A percentile compares a stretch with the other conserved stretches of the same genome.
Conservation (phyloP, 2,113 vertebrate species). For the Lagenorhynchus albirostris region DNA sequence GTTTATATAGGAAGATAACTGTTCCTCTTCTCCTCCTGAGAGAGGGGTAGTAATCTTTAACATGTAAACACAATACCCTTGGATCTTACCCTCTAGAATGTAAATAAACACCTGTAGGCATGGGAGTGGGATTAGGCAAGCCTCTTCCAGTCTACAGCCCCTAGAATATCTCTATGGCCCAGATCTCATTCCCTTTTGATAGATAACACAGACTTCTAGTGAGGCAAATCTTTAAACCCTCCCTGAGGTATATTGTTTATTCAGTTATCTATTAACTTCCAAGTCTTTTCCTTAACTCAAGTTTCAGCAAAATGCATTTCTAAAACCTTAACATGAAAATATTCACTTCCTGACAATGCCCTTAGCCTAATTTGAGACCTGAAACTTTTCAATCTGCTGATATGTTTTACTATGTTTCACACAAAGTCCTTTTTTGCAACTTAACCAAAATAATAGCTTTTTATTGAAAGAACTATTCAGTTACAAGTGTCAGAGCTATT, state of each 20-base stretch:
- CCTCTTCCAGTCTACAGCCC: not conserved
- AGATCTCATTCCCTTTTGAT: not conserved
- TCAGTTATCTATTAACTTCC: not conserved
- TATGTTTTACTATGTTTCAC: conserved; percentile 18
- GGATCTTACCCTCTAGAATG: not conserved
- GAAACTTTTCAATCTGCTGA: conserved; percentile 29
- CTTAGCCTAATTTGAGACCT: conserved; percentile 5
- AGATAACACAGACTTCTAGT: not conserved
- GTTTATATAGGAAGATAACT: not conserved
- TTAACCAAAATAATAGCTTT: conserved; percentile 8
- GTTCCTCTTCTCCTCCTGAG: not conserved
- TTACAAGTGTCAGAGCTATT: conserved; percentile 48
- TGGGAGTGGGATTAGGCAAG: not conserved
- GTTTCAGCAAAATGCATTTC: not conserved
- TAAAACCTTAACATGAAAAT: conserved; percentile 1
- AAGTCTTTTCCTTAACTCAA: not conserved
- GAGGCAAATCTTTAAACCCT: not conserved
- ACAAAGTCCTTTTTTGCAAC: not conserved
- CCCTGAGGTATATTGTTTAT: not conserved
- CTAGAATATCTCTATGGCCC: not conserved
- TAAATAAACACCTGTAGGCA: not conserved
- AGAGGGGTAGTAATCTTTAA: no score
- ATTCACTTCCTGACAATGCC: not conserved
- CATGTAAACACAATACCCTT: not conserved
- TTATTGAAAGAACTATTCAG: not conserved